phyloP scores from a whole-genome alignment of 2,888 invertebrate genomes.

The Trissoscelio sp. region DNA sequence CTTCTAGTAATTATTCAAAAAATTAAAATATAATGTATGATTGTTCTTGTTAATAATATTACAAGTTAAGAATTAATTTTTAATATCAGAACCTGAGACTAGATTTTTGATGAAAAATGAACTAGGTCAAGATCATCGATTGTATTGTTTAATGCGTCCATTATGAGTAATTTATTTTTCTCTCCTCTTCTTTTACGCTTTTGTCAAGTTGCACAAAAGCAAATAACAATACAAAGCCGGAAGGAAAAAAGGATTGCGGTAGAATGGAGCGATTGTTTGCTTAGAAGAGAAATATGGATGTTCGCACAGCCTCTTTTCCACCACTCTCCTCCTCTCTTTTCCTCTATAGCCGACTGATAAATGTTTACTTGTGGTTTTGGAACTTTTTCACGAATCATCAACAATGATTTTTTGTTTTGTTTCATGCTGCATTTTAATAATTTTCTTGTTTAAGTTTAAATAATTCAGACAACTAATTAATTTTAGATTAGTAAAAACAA shows the following conservation, averaged over 20 bases:
- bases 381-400: background rate
- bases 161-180: constrained; percentile 63
- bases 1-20: too few species aligned
- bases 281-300: constrained; percentile 61
- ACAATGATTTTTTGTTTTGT: background rate
- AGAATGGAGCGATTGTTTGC: constrained; percentile 60
- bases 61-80: too few species aligned
- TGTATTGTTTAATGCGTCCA: constrained; percentile 35
- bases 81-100: too few species aligned
- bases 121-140: constrained; percentile 37
- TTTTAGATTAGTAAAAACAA: too few species aligned
- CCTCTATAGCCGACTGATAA: constrained; percentile 21
- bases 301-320: constrained; percentile 40
- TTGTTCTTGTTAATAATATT: too few species aligned
- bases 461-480: too few species aligned
- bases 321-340: constrained; percentile 11
- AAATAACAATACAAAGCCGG: constrained; percentile 51
- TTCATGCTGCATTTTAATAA: too few species aligned
- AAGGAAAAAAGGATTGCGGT: constrained; percentile 58
- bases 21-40: too few species aligned
- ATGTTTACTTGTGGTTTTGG: constrained; percentile 39
- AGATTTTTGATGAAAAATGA: background rate
- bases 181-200: constrained; percentile 41
- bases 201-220: constrained; percentile 57
- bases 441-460: too few species aligned